Percentiles rank a stretch among this genome's conserved stretches.
These are phyloP conservation scores for Australoheros scitulus DNA, from an alignment of 2,113 vertebrate genomes.

Conservation along the genomic window DNA sequence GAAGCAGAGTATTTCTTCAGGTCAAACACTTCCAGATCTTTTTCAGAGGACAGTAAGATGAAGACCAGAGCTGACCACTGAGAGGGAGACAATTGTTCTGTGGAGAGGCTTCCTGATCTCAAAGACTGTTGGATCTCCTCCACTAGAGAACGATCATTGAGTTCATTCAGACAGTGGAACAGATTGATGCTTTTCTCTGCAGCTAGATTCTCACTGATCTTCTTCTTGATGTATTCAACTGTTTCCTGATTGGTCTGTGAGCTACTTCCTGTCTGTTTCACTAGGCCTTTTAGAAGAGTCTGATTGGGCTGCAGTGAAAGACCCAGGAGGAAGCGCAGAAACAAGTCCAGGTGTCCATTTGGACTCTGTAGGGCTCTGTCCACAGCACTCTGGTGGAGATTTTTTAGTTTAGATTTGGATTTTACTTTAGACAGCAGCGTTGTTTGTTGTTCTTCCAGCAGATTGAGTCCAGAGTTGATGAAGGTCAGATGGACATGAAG, in stretches of 20 bases:
- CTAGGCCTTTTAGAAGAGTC: not conserved
- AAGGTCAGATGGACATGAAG: not conserved
- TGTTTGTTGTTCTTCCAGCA: not conserved
- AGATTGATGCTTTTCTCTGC: not conserved
- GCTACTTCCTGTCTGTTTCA: not conserved
- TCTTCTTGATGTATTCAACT: not conserved
- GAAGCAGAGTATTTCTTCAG: not conserved
- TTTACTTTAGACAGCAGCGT: not conserved
- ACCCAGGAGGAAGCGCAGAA: not conserved
- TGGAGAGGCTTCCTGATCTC: not conserved
- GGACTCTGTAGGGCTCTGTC: not conserved
- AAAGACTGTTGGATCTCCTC: not conserved
- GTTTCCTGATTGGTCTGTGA: not conserved
- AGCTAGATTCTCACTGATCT: not conserved
- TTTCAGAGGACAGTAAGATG: not conserved
- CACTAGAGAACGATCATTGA: not conserved
- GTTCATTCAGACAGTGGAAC: not conserved
- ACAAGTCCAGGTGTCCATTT: not conserved
- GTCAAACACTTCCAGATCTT: not conserved
- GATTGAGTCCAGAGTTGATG: not conserved
- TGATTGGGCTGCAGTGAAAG: not conserved
- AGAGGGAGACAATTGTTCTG: not conserved
- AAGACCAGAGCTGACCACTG: constrained; percentile 9
- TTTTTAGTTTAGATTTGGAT: not conserved
- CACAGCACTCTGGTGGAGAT: not conserved